phyloP scores from a whole-genome alignment of 2,113 vertebrate species.

The Spea multiplicata region DNA sequence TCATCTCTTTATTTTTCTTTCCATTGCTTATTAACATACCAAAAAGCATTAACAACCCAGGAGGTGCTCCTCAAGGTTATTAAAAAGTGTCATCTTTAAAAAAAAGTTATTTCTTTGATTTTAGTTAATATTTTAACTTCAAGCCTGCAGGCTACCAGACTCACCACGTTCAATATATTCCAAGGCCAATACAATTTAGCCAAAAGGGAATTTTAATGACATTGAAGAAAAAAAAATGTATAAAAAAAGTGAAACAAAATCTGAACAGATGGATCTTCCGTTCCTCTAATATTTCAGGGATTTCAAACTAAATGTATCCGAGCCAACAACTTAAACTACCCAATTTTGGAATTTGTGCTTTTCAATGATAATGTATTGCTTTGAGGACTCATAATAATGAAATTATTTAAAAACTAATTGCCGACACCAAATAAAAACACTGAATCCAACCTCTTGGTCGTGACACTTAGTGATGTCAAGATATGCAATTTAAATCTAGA shows the following conservation, averaged over 20 bases:
- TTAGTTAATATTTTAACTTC: constrained; percentile 4
- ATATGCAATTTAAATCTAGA: too few species aligned
- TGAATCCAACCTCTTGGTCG: too few species aligned
- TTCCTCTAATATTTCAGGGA: not conserved
- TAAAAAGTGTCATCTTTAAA: not conserved
- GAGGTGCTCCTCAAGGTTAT: constrained; percentile 1
- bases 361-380: too few species aligned
- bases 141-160: not conserved
- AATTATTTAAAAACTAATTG: too few species aligned
- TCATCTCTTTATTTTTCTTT: not conserved
- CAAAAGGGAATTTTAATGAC: constrained; percentile 14
- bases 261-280: not conserved
- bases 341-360: too few species aligned
- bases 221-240: not conserved
- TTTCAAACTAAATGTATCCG: too few species aligned
- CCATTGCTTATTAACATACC: constrained; percentile 7
- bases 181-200: not conserved
- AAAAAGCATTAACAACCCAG: constrained; percentile 7
- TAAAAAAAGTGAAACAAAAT: not conserved
- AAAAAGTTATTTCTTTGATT: constrained; percentile 31
- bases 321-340: too few species aligned
- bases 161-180: not conserved
- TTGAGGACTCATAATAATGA: too few species aligned
- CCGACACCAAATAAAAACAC: too few species aligned
- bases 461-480: too few species aligned